These are phyloP conservation scores for Myzus persicae DNA, from an alignment of 1,140 invertebrate species.

Conservation along the genomic window DNA sequence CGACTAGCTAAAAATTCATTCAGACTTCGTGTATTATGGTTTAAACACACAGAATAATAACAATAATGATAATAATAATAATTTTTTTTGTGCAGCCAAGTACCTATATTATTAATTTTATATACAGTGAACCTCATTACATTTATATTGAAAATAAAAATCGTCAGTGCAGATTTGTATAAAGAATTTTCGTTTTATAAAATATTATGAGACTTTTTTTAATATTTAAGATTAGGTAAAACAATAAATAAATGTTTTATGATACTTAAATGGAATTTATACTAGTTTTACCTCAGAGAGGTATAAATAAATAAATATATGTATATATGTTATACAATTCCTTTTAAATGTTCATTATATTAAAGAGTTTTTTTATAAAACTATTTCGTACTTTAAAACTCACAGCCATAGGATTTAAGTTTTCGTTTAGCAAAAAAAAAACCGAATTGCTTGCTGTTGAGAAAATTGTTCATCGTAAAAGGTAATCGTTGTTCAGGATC, in stretches of 20 bases:
- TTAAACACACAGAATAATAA: not conserved
- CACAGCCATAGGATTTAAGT: slow-evolving; percentile 17
- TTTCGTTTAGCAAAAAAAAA: slow-evolving; percentile 21
- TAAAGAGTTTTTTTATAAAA: not conserved
- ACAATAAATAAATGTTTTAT: not conserved
- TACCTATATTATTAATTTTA: not conserved
- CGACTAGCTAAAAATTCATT: not conserved
- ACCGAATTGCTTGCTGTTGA: not conserved
- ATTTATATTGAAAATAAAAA: not conserved
- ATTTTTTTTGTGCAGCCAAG: not conserved
- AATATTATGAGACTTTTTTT: not conserved
- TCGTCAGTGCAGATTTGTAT: not conserved
- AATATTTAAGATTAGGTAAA: no score
- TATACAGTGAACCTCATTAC: not conserved
- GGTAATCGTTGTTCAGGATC: slow-evolving; percentile 50
- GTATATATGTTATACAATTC: not conserved
- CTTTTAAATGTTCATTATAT: slow-evolving; percentile 27
- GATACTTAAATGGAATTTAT: not conserved
- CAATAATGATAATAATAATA: not conserved
- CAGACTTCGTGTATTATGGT: not conserved
- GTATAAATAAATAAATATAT: not conserved
- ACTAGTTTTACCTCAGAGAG: not conserved
- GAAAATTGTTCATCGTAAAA: slow-evolving; percentile 56
- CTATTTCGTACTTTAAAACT: slow-evolving; percentile 20
- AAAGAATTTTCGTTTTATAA: not conserved